Evolutionary conservation across 1,140 invertebrate genomes (phyloP).

Genomic region (Limonius californicus): DNA sequence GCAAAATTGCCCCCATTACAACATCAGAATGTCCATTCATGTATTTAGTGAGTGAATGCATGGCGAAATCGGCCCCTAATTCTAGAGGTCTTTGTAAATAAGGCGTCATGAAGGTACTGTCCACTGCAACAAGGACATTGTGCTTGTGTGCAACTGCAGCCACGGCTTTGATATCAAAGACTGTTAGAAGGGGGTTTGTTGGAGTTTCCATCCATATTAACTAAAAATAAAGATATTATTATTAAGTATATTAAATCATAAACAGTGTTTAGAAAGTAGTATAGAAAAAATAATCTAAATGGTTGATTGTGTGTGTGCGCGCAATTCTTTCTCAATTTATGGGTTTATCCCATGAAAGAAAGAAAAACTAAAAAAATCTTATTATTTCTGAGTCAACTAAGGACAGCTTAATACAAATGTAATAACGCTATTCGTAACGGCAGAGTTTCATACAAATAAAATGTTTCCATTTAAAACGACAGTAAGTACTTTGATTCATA

Average conservation of each 20-base stretch:
- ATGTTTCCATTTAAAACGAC: no score
- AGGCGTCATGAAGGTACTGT: conserved; percentile 96
- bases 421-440: no score
- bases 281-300: background rate
- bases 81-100: conserved; percentile 91
- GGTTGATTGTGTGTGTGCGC: no score
- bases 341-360: no score
- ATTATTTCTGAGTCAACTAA: no score
- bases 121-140: conserved; percentile 83
- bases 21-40: conserved; percentile 98
- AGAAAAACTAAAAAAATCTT: no score
- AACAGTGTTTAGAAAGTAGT: background rate
- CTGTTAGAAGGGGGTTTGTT: conserved; percentile 93
- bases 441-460: no score
- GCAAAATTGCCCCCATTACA: conserved; percentile 88
- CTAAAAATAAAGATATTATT: conserved; percentile 48
- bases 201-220: conserved; percentile 97
- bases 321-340: no score
- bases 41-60: conserved; percentile 96
- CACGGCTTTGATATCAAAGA: conserved; percentile 83
- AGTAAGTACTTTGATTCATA: no score
- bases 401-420: no score
- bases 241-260: background rate
- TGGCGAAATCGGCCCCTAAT: conserved; percentile 86
- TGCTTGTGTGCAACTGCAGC: conserved; percentile 55